Evolutionary conservation across 1,140 invertebrate species (phyloP), one percentile per base, ranked within the genome.

Genomic region (Panagrolaimus sp.): DNA sequence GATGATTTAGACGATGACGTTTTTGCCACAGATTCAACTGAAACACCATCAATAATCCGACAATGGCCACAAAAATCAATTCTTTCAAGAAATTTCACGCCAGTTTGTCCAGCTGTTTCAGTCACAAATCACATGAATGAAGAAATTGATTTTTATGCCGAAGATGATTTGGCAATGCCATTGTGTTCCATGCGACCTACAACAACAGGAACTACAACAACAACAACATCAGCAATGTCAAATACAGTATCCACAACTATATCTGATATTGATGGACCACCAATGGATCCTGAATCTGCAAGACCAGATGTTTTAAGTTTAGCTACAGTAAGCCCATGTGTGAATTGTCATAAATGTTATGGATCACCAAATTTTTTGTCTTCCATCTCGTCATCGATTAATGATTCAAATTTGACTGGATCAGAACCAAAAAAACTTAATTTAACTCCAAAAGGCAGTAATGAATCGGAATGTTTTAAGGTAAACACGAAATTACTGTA

Each of bases 1-100:
- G 68, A 70, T 38, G 68, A 70, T 26, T 44, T 70, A 17, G 68
- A 70, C 5, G 68, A 70, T 44, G 68, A 70, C 68, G 68, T 70
- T 4, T 70, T 70, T 24, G 32, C 67, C 1, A 68, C 67, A 14
- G 46, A 58, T 38, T 24, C 67, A 52, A 38, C 67, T 28, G 26
- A 58, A 58, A 62, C 58, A 10, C 48, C 67, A 46, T 58, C 26
- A 38, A n/a, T 43, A 26, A 10, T 43, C 1, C 32, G 43, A 58
- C 52, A 21, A 58, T 58, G 52, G 52, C 52, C 52, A 58, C 52
- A 28, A 28, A 58, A 58, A 28, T 28, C 52, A 24, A 28, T 58
- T 21, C 17, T 28, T 0, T 58, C 14, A 12, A 21, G 52, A 28
- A n/a, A 58, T 58, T 58, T 26, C 52, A 28, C 28, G 21, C 52